Base-by-base conservation (phyloP, 64 coral and sea anemone species). In the Pocillopora damicornis region DNA sequence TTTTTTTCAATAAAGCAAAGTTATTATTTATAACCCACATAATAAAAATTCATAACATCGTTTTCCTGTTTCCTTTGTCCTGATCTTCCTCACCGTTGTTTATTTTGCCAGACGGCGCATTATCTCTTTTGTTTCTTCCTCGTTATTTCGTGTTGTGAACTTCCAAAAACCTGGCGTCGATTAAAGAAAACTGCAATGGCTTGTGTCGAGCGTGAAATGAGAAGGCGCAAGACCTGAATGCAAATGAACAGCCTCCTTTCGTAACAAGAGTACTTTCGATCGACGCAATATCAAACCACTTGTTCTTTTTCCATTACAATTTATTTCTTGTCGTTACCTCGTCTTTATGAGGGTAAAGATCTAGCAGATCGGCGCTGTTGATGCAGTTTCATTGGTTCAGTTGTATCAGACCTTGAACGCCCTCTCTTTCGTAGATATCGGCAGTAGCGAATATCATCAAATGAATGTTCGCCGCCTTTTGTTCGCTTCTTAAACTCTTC, bases 381-480 rank as follows among this genome's bases (percentile, higher is more conserved):
- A 13, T 22, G 38, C 11, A 59, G 9, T 71, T 71, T 73, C 58
- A 38, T 85, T 58, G 63, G 4, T 25, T 83, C 80, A 72, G 1
- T 23, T 11, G 64, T 20, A 15, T 71, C 36, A 18, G 42, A 72
- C 58, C 64, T 11, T 15, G 81, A 20, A 8, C 61, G 80, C 7
- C 34, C 65, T 68, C 62, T 35, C 65, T 59, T 85, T 18, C 81
- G 71, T 30, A 85, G 25, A 65, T 85, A 85, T 18, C 81, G 81
- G 16, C 81, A 85, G 81, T 85, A 26, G 10, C 37, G 81, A 51
- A 85, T 73, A 22, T 85, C 81, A 51, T 85, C 64, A 42, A 85
- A 14, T 15, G 36, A 72, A 25, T 73, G 45, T 42, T 85, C 81
- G 51, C 18, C 22, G 20, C 63, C 81, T 11, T 25, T 71, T 25